phyloP scores from a whole-genome alignment of 2,797 vertebrate genomes.

The Macropus fuliginosus region DNA sequence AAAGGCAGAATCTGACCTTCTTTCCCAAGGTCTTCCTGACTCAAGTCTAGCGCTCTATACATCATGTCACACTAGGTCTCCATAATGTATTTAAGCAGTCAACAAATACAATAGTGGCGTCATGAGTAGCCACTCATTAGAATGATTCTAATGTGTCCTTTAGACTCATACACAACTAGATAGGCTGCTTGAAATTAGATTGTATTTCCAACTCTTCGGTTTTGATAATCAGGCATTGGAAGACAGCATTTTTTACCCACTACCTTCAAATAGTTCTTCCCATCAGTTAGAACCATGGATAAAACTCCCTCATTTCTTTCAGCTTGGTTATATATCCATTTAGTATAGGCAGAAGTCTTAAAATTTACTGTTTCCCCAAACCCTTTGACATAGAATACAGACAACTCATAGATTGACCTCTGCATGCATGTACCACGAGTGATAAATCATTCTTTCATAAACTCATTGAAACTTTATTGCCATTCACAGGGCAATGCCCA shows the following conservation, averaged over 20 bases:
- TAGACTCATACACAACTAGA: background rate
- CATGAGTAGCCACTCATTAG: background rate
- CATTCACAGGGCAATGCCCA: background rate
- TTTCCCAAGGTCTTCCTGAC: background rate
- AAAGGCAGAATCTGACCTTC: background rate
- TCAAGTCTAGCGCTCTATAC: background rate
- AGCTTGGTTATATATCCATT: background rate
- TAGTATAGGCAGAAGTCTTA: background rate
- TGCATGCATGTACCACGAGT: background rate
- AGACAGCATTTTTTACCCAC: background rate
- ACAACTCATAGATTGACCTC: background rate
- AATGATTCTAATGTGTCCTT: background rate
- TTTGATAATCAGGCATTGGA: background rate
- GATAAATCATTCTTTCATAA: background rate
- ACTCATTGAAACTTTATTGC: background rate
- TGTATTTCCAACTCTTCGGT: background rate
- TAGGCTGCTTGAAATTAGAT: background rate
- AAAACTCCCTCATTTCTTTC: background rate
- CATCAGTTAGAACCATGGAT: background rate
- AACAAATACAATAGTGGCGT: background rate
- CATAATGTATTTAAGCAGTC: background rate
- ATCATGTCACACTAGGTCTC: background rate
- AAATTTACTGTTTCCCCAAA: background rate
- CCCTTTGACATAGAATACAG: background rate
- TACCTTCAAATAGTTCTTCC: background rate